phyloP scores from a whole-genome alignment of 64 coral and sea anemone species.

The Actinia equina region DNA sequence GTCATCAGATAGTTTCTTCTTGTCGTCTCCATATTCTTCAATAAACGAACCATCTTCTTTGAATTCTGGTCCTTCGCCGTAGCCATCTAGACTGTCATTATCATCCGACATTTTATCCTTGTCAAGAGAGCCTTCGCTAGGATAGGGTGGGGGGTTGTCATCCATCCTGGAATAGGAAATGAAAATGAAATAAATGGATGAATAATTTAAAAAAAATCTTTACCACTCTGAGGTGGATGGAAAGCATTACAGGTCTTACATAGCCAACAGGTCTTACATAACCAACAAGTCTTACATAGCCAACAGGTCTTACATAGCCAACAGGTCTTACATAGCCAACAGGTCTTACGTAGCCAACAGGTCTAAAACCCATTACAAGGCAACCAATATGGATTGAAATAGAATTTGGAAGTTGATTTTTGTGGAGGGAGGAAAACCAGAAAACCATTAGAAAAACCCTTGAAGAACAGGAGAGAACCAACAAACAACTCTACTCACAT shows the following conservation, averaged over 20 bases:
- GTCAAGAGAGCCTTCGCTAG: slow-evolving; percentile 40
- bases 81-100: slow-evolving; percentile 56
- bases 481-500: too few species aligned
- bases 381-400: neutral
- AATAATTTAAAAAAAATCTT: too few species aligned
- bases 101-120: slow-evolving; percentile 6
- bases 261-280: too few species aligned
- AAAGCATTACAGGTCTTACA: too few species aligned
- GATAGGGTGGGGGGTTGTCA: slow-evolving; percentile 56
- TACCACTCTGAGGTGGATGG: too few species aligned
- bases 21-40: slow-evolving; percentile 65
- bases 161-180: neutral
- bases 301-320: too few species aligned
- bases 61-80: slow-evolving; percentile 53
- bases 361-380: too few species aligned
- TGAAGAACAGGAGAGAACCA: too few species aligned
- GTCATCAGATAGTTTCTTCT: slow-evolving; percentile 27
- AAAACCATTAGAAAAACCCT: too few species aligned
- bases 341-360: too few species aligned
- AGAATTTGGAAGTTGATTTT: neutral
- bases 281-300: too few species aligned
- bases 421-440: neutral
- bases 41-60: slow-evolving; percentile 71
- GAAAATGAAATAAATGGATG: neutral
- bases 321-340: too few species aligned